Evolutionary conservation across 1,140 invertebrate species (phyloP), one percentile per base, ranked within the genome.

Genomic region (Hermatobates lingyangjiaoensis): DNA sequence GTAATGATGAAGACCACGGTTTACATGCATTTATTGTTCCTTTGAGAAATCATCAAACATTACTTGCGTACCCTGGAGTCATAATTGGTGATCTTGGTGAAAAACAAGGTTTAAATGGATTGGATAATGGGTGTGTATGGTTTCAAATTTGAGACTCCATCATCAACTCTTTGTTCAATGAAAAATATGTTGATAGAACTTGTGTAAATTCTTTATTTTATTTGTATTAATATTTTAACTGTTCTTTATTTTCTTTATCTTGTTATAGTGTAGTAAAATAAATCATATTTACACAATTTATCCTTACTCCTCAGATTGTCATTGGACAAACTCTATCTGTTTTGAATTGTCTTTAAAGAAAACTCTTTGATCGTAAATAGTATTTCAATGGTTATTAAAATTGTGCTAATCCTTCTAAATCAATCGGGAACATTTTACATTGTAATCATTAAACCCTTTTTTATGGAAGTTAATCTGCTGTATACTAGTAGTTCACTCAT

Each of bases 11-110:
- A 7, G 78, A 77, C 0, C 62, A 71, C n/a, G 92, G 93, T 2
- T 67, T 94, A 0, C 87, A 93, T 66, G 74, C 77, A 2, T 93
- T 94, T 61, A 61, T 91, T 1, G 80, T 87, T 23, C 87, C 83
- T 14, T 73, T 94, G 44, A 66, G 90, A 27, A 77, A 91, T 69
- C 75, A 77, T 1, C 68, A 74, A 50, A 90, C 86, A 0, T 64
- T 87, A 53, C 45, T 75, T 21, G 72, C 85, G 0, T 79, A 79
- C 59, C 77, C 83, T 1, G 84, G 78, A 7, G 66, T 83, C 0
- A 71, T 68, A 4, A 69, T 83, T 26, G 81, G 81, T 12, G 89
- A 95, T 64, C 83, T 93, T 71, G 89, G 90, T 1, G 79, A 85
- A 63, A 94, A 94, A 69, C 71, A 83, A 39, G 87, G 83, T 38